Evolutionary conservation across 2,113 vertebrate genomes (phyloP).

Genomic region (Canis aureus): DNA sequence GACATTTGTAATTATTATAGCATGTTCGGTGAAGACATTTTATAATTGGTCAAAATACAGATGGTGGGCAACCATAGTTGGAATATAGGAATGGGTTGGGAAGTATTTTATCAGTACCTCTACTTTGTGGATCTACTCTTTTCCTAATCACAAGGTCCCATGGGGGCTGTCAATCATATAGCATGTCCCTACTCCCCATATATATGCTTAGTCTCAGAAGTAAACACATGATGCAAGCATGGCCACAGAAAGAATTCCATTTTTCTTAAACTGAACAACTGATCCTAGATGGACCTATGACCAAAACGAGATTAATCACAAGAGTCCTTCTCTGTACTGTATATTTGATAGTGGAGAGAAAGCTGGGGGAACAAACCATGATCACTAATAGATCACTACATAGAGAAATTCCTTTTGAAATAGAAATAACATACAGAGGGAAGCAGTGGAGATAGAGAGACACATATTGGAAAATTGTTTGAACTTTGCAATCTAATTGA

Average conservation of each 20-base stretch:
- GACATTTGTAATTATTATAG: not conserved
- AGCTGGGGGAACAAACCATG: not conserved
- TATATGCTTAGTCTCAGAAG: not conserved
- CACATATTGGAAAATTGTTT: not conserved
- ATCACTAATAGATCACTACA: not conserved
- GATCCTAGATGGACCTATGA: not conserved
- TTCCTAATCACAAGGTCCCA: not conserved
- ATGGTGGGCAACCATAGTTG: not conserved
- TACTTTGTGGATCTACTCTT: not conserved
- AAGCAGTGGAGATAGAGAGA: not conserved
- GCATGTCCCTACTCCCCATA: fast-evolving
- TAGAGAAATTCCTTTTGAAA: not conserved
- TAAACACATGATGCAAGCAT: not conserved
- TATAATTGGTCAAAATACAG: not conserved
- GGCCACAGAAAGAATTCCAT: not conserved
- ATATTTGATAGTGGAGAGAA: not conserved
- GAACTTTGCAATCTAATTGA: not conserved
- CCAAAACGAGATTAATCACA: not conserved
- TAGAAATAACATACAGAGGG: not conserved
- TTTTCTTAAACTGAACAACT: not conserved
- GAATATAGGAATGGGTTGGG: not conserved
- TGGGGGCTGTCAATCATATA: not conserved
- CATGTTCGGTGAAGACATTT: not conserved
- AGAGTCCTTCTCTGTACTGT: not conserved
- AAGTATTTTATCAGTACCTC: not conserved